Conservation (phyloP, 2,888 invertebrate species). For the Rhagonycha fulva region DNA sequence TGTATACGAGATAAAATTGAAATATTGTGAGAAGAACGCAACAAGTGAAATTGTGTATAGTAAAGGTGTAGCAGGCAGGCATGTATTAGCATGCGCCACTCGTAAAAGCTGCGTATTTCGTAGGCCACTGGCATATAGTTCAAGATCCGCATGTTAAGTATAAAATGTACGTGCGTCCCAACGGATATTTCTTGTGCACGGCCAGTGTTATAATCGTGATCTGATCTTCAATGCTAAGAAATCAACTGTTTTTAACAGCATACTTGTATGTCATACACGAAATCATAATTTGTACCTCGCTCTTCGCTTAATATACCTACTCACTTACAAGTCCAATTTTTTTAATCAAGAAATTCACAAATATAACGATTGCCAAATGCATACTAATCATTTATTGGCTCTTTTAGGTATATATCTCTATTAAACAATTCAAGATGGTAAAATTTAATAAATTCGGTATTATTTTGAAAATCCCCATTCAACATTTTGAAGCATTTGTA, state of each 20-base stretch:
- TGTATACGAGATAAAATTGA: background rate
- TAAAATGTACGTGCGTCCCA: conserved; percentile 45
- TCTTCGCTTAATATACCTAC: background rate
- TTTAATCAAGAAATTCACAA: background rate
- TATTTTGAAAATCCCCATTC: background rate
- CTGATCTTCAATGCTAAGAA: conserved; percentile 24
- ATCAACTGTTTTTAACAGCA: conserved; percentile 13
- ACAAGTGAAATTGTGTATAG: conserved; percentile 32
- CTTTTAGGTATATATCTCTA: no score
- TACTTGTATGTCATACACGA: background rate
- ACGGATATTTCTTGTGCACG: conserved; percentile 38
- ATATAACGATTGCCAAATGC: background rate
- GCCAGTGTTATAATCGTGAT: conserved; percentile 27
- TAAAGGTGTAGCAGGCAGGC: conserved; percentile 36
- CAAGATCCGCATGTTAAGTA: conserved; percentile 50
- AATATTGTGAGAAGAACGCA: conserved; percentile 13
- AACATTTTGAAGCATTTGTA: background rate
- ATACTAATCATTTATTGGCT: background rate
- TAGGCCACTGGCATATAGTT: conserved; percentile 42
- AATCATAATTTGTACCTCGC: background rate
- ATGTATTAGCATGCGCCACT: conserved; percentile 47
- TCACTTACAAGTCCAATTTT: background rate
- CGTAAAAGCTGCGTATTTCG: conserved; percentile 41
- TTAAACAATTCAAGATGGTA: background rate
- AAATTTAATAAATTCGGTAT: background rate